These are phyloP conservation scores for Picus viridis DNA, from an alignment of 2,797 vertebrate species.

Conservation along the genomic window DNA sequence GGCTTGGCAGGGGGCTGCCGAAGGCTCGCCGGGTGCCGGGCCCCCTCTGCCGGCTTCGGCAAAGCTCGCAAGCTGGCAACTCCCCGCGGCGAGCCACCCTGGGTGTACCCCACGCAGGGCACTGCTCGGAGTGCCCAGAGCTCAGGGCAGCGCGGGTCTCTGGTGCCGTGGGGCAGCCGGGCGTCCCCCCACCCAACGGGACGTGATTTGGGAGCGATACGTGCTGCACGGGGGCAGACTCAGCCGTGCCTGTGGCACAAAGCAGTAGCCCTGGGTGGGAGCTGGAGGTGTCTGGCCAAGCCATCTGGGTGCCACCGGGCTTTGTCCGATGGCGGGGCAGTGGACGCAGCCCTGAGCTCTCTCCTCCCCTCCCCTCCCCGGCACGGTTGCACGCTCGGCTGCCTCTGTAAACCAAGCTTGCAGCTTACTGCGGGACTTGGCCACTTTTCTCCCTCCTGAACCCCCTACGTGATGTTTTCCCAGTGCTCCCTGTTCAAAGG, in stretches of 20 bases:
- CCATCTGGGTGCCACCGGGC: rapidly evolving
- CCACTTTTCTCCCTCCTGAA: neutral
- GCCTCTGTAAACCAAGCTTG: neutral
- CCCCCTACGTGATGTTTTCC: neutral
- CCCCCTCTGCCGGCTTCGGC: slow-evolving; percentile 66
- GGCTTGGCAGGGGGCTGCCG: neutral
- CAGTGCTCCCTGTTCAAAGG: neutral
- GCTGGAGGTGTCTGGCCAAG: neutral
- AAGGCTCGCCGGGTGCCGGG: neutral
- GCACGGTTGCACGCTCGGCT: neutral
- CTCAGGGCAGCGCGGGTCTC: rapidly evolving
- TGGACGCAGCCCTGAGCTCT: rapidly evolving
- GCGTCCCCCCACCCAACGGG: neutral
- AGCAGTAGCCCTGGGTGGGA: rapidly evolving
- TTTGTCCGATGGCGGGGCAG: neutral
- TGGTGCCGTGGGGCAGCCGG: rapidly evolving
- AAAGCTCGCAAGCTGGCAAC: neutral
- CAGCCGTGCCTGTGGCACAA: rapidly evolving
- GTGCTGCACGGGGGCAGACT: rapidly evolving
- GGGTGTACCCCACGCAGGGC: neutral
- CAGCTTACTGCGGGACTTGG: neutral
- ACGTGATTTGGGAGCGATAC: rapidly evolving
- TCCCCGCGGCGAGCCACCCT: neutral
- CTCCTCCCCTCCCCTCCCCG: neutral
- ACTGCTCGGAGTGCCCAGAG: neutral